Conservation (phyloP, 2,888 invertebrate genomes). For the Monoplex corrugatus region DNA sequence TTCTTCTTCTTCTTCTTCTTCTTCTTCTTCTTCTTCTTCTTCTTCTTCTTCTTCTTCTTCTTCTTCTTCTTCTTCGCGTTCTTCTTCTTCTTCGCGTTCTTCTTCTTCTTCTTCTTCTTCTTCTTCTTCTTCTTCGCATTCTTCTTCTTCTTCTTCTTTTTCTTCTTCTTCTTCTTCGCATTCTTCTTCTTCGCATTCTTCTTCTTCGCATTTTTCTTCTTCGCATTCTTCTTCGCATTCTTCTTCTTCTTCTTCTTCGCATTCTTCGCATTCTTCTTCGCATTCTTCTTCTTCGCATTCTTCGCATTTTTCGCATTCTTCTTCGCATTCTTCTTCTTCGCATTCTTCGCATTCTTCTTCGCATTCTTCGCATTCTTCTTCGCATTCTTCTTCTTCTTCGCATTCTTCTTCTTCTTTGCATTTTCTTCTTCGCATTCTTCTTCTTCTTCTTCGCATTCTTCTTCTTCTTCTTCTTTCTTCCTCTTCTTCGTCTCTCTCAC, state of each 20-base stretch:
- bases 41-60: background rate
- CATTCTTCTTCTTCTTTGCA: too few species aligned
- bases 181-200: background rate
- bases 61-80: background rate
- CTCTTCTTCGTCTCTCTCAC: background rate
- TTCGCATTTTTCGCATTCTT: background rate
- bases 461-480: background rate
- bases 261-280: background rate
- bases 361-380: background rate
- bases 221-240: background rate
- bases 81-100: background rate
- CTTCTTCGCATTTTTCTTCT: background rate
- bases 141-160: background rate
- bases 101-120: background rate
- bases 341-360: background rate
- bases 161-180: background rate
- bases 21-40: background rate
- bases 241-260: background rate
- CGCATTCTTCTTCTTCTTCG: background rate
- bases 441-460: background rate
- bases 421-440: background rate
- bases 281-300: background rate
- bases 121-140: background rate
- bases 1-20: background rate
- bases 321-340: background rate